These are phyloP conservation scores for Dreissena polymorpha DNA, from an alignment of 1,140 invertebrate species.

Conservation along the genomic window DNA sequence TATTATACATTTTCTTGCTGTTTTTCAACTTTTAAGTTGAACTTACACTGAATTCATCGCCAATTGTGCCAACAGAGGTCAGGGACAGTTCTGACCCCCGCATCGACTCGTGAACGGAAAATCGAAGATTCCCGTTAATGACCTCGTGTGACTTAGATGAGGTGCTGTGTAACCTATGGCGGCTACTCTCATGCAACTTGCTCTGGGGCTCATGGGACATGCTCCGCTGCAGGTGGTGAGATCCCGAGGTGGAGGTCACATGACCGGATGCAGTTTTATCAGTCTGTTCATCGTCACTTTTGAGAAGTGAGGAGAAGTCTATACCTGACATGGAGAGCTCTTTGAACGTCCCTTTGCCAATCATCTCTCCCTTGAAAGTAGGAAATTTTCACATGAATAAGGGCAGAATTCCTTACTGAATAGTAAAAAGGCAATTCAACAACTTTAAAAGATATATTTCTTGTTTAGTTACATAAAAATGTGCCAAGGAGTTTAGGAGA, in stretches of 20 bases:
- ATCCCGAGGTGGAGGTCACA: neutral
- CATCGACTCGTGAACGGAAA: slow-evolving; percentile 18
- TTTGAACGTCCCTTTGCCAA: slow-evolving; percentile 77
- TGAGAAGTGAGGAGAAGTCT: slow-evolving; percentile 78
- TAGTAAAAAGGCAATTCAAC: too few species aligned
- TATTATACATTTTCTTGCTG: neutral
- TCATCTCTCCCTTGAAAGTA: slow-evolving; percentile 68
- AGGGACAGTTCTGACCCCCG: slow-evolving; percentile 68
- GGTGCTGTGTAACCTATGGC: neutral
- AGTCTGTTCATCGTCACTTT: slow-evolving; percentile 72
- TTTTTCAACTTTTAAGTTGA: neutral
- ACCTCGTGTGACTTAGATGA: slow-evolving; percentile 23
- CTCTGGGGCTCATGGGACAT: neutral
- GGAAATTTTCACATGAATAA: neutral
- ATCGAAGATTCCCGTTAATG: slow-evolving; percentile 10
- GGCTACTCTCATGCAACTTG: neutral
- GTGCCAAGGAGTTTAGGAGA: too few species aligned
- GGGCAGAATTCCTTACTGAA: too few species aligned
- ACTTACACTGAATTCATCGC: slow-evolving; percentile 70
- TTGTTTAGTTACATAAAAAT: too few species aligned
- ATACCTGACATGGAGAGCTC: slow-evolving; percentile 78
- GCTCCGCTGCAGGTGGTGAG: neutral
- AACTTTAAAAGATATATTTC: too few species aligned
- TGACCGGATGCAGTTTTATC: slow-evolving; percentile 4
- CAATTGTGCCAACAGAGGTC: slow-evolving; percentile 58